A percentile compares a stretch with the other conserved stretches of the same genome.
phyloP scores from a whole-genome alignment of 2,113 vertebrate genomes.

The Cranoglanis bouderius region DNA sequence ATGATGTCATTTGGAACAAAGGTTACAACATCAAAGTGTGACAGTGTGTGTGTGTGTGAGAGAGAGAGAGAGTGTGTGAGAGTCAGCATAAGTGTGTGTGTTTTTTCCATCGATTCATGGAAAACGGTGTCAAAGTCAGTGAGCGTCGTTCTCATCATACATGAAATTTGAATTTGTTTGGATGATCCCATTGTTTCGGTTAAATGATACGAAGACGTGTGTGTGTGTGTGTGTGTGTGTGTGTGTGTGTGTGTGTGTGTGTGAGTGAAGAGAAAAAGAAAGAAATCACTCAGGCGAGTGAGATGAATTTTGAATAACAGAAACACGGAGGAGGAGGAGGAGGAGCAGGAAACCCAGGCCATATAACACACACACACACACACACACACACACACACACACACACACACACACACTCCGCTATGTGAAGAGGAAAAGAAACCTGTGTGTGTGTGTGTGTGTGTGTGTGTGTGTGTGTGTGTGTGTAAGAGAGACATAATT shows the following conservation, averaged over 20 bases:
- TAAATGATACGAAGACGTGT: too few relatives aligned
- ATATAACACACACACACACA: background rate
- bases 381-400: slow-evolving; percentile 2
- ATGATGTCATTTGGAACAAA: slow-evolving; percentile 15
- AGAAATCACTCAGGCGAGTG: too few relatives aligned
- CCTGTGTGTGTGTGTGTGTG: too few relatives aligned
- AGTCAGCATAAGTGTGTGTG: background rate
- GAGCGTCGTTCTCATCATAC: too few relatives aligned
- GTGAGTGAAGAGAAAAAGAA: too few relatives aligned
- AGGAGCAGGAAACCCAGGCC: background rate
- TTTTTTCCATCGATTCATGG: background rate
- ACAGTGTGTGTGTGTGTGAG: background rate
- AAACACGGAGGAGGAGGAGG: background rate
- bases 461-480: background rate
- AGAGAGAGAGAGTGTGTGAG: background rate
- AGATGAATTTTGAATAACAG: background rate
- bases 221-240: too few relatives aligned
- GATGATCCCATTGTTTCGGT: too few relatives aligned
- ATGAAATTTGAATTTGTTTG: too few relatives aligned
- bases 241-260: slow-evolving; percentile 1
- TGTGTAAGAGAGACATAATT: too few relatives aligned
- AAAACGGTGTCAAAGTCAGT: background rate
- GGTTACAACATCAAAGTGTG: slow-evolving; percentile 19
- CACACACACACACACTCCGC: background rate
- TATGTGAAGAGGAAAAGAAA: background rate